Conservation (phyloP, 2,888 invertebrate genomes). For the Pollenia angustigena region DNA sequence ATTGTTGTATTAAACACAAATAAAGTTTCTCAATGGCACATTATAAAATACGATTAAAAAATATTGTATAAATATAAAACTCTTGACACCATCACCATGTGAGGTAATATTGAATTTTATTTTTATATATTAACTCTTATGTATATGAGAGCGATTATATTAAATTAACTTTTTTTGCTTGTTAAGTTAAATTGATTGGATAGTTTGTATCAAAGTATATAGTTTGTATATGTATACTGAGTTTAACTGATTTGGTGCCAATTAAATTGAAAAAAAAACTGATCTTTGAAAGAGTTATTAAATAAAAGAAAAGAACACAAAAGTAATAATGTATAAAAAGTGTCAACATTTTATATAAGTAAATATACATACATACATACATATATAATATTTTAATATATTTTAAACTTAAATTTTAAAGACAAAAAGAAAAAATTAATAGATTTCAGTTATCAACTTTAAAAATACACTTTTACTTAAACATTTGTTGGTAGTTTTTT, state of each 20-base stretch:
- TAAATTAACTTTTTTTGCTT: slow-evolving; percentile 18
- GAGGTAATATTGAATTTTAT: slow-evolving; percentile 53
- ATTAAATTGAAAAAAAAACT: slow-evolving; percentile 56
- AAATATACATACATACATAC: slow-evolving; percentile 2
- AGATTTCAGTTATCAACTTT: slow-evolving; percentile 50
- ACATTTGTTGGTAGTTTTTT: slow-evolving; percentile 32
- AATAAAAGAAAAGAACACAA: slow-evolving; percentile 41
- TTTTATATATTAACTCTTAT: slow-evolving; percentile 5
- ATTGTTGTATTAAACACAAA: slow-evolving; percentile 42
- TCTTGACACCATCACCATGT: slow-evolving; percentile 38
- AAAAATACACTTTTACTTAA: slow-evolving; percentile 49
- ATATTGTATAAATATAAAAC: slow-evolving; percentile 15
- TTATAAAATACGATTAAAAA: slow-evolving; percentile 58
- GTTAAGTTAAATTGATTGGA: not conserved
- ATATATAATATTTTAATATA: not conserved
- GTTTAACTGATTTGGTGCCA: slow-evolving; percentile 56
- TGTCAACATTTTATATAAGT: slow-evolving; percentile 62
- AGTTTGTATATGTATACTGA: not conserved
- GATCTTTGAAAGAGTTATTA: slow-evolving; percentile 46
- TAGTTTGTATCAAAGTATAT: not conserved
- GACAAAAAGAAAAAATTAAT: slow-evolving; percentile 39
- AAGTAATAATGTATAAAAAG: slow-evolving; percentile 55
- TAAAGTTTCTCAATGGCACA: slow-evolving; percentile 69
- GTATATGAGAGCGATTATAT: slow-evolving; percentile 31
- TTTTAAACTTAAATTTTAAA: slow-evolving; percentile 55